phyloP scores from a whole-genome alignment of 2,797 vertebrate genomes.

The Pangasius sanitwongsei region DNA sequence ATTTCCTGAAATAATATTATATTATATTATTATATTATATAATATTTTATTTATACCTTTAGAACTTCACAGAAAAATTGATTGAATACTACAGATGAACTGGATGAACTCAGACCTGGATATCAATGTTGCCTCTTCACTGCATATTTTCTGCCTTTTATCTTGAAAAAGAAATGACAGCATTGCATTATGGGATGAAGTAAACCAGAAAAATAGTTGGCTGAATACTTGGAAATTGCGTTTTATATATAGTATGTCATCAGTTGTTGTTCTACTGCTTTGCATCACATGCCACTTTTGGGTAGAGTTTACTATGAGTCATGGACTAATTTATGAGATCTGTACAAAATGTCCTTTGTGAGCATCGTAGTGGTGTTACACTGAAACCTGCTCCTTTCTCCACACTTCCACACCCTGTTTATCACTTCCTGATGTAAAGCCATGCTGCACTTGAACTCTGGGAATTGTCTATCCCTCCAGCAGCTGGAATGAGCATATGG shows the following conservation, averaged over 20 bases:
- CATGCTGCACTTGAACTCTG: conserved; percentile 55
- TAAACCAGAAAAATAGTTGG: not conserved
- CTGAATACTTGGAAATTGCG: not conserved
- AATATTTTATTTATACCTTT: not conserved
- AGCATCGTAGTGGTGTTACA: conserved; percentile 21
- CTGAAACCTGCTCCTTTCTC: conserved; percentile 34
- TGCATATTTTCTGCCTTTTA: not conserved
- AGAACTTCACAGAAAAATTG: not conserved
- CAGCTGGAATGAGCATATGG: conserved; percentile 76
- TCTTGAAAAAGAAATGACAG: not conserved
- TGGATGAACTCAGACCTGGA: not conserved
- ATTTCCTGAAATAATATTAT: not conserved
- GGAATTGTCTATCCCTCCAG: conserved; percentile 62
- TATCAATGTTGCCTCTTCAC: not conserved
- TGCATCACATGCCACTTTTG: not conserved
- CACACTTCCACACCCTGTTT: conserved; percentile 46
- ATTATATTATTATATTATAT: not conserved
- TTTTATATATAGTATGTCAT: not conserved
- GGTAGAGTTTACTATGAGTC: not conserved
- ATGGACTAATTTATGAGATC: not conserved
- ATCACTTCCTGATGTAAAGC: conserved; percentile 56
- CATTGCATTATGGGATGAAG: not conserved
- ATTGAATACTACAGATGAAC: not conserved
- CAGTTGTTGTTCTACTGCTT: not conserved
- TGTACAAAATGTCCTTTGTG: not conserved